Conservation (phyloP, 2,113 vertebrate species). For the Thalassoma bifasciatum region DNA sequence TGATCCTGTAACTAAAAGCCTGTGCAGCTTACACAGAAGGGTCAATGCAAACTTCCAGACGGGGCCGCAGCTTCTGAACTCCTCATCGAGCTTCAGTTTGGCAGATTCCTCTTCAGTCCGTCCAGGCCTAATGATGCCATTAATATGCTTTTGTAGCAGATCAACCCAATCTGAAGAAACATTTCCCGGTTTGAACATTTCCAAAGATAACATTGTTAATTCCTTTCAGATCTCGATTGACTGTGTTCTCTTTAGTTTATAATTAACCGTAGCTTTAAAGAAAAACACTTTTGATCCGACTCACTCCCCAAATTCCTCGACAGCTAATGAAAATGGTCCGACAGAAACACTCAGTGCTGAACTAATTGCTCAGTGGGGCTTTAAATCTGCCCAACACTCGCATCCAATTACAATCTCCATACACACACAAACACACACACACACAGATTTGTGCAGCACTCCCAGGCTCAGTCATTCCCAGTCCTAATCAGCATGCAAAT, state of each 20-base stretch:
- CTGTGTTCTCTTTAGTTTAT: neutral
- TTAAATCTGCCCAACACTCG: conserved; percentile 46
- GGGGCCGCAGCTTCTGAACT: neutral
- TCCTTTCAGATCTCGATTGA: neutral
- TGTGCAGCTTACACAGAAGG: neutral
- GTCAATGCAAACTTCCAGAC: too few species aligned
- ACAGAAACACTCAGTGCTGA: conserved; percentile 32
- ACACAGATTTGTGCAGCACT: neutral
- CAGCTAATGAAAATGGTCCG: conserved; percentile 49
- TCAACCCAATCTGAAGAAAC: neutral
- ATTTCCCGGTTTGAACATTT: conserved; percentile 11
- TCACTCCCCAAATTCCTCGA: conserved; percentile 33
- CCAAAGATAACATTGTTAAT: neutral
- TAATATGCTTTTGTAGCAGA: conserved; percentile 2
- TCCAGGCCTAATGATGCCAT: neutral
- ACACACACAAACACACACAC: conserved; percentile 18
- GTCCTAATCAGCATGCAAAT: conserved; percentile 60
- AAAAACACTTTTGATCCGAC: conserved; percentile 23
- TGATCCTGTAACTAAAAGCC: neutral
- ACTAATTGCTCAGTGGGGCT: conserved; percentile 52
- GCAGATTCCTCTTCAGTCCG: neutral
- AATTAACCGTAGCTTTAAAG: conserved; percentile 23
- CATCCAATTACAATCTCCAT: conserved; percentile 38
- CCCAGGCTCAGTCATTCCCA: conserved; percentile 31
- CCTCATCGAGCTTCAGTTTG: neutral